These are phyloP conservation scores for Calidris pygmaea DNA, from an alignment of 2,113 vertebrate species.

Conservation along the genomic window DNA sequence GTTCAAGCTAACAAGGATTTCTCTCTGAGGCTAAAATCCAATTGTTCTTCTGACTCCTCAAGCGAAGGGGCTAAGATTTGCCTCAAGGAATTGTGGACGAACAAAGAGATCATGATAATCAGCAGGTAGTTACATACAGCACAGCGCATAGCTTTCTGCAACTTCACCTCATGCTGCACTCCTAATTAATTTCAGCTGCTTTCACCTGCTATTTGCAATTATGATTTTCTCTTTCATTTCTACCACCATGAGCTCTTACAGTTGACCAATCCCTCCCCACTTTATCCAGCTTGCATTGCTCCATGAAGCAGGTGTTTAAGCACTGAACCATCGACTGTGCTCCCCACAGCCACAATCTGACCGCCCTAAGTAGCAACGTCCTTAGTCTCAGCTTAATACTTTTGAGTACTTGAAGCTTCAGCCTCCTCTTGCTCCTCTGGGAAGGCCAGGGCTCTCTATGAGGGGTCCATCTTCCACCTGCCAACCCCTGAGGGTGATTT, in stretches of 20 bases:
- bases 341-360: background rate
- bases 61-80: background rate
- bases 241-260: background rate
- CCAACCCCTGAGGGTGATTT: background rate
- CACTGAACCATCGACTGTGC: background rate
- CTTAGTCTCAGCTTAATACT: accelerated
- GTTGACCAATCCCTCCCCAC: background rate
- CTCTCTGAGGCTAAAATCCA: background rate
- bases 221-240: conserved; percentile 1
- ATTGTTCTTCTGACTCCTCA: background rate
- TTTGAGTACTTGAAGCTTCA: background rate
- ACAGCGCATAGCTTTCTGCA: background rate
- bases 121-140: background rate
- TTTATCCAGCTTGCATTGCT: background rate
- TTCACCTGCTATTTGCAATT: background rate
- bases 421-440: accelerated
- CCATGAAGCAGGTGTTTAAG: background rate
- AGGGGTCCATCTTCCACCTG: background rate
- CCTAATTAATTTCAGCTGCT: conserved; percentile 23
- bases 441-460: background rate
- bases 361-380: accelerated
- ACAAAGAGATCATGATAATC: background rate
- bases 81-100: background rate
- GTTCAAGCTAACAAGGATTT: background rate
- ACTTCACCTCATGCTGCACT: background rate